Base-by-base conservation (phyloP, 2,888 invertebrate genomes). In the Boloria euphrosyne region DNA sequence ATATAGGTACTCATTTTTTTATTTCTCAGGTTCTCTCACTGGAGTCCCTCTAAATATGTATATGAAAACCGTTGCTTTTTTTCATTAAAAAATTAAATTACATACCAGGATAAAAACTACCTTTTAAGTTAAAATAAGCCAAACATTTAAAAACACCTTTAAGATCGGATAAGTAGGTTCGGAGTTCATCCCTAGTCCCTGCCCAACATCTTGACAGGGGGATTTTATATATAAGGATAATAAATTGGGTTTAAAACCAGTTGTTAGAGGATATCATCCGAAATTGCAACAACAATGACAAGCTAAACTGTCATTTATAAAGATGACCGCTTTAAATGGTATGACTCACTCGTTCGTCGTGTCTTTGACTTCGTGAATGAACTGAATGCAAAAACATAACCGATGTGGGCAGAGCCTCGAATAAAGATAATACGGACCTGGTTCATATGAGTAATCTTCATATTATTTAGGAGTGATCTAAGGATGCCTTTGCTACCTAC, bases 361-460 rank as follows among this genome's bases (percentile, higher is more conserved):
- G 65, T 61, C 63, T 67, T 65, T 61, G 70, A 57, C 68, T 65
- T 43, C 31, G 58, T 58, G 50, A 65, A 67, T 58, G 61, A 63
- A 60, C 22, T 60, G 62, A 59, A 65, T 67, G 60, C 65, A 62
- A 65, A 69, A 65, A 67, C 64, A 55, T 38, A 59, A 10, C 53
- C 44, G 18, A 54, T 43, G 64, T 59, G 65, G 60, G 67, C 53
- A 54, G 54, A 66, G 54, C 49, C 53, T 53, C 61, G 59, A 54
- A 59, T 59, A 50, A 60, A 62, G 62, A 17, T 44, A 44, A 46
- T 46, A 52, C 53, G 53, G 53, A 44, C 49, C 65, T 58, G 65
- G 62, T 47, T 38, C 51, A 38, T 13, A 52, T 65, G 62, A 65
- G 49, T 62, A 62, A 62, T 18, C 65, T 38, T 50, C 13, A 38